phyloP scores from a whole-genome alignment of 2,888 invertebrate genomes.

The Acronicta alni region DNA sequence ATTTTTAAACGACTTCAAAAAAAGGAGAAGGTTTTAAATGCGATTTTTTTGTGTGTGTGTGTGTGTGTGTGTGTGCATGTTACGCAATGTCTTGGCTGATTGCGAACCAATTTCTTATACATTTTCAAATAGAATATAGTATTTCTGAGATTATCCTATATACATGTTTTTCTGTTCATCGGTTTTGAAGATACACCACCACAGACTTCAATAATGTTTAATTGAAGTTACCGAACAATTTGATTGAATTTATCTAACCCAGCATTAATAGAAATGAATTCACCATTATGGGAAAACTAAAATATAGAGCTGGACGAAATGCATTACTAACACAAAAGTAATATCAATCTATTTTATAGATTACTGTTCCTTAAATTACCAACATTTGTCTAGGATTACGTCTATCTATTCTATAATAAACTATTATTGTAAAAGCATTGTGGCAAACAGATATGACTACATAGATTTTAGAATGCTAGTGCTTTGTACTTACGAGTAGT shows the following conservation, averaged over 20 bases:
- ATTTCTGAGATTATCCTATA: too few species aligned
- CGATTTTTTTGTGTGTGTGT: too few species aligned
- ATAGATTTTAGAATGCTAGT: too few species aligned
- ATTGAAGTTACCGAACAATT: constrained; percentile 35
- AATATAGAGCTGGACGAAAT: constrained; percentile 11
- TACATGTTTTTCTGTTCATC: too few species aligned
- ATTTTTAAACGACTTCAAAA: not conserved
- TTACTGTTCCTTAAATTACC: constrained; percentile 53
- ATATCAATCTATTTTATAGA: constrained; percentile 42
- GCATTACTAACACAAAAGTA: constrained; percentile 38
- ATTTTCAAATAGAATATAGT: too few species aligned
- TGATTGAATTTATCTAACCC: constrained; percentile 16
- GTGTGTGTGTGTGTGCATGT: too few species aligned
- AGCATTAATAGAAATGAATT: constrained; percentile 21
- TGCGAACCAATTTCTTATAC: too few species aligned
- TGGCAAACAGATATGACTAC: constrained; percentile 20
- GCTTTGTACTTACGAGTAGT: too few species aligned
- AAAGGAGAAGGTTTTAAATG: too few species aligned
- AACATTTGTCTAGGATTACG: constrained; percentile 42
- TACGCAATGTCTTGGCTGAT: too few species aligned
- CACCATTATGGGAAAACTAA: constrained; percentile 25
- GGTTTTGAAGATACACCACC: too few species aligned
- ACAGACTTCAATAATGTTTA: too few species aligned
- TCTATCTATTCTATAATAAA: constrained; percentile 38
- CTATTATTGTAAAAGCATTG: constrained; percentile 34